Percentiles rank a stretch among this genome's conserved stretches.
These are phyloP conservation scores for Chloroceryle amazona DNA, from an alignment of 2,797 vertebrate genomes.

Conservation along the genomic window DNA sequence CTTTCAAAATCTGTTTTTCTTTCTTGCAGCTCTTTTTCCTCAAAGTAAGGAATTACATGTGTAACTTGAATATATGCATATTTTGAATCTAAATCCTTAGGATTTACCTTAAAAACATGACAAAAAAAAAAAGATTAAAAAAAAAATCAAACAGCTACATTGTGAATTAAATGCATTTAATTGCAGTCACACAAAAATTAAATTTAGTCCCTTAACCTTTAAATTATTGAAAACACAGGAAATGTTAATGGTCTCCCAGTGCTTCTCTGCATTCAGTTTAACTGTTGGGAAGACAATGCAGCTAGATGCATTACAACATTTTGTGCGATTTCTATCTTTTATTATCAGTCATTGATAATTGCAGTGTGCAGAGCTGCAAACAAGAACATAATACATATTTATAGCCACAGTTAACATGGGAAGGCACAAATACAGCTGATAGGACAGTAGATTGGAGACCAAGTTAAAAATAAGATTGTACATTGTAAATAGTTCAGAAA, in stretches of 20 bases:
- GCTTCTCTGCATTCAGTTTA: not conserved
- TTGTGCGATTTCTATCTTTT: not conserved
- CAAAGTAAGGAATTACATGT: slow-evolving; percentile 92
- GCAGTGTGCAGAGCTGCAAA: not conserved
- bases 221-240: not conserved
- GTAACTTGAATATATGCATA: slow-evolving; percentile 99
- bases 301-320: not conserved
- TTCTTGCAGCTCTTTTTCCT: slow-evolving; percentile 95
- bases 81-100: slow-evolving; percentile 96
- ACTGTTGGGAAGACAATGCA: not conserved
- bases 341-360: not conserved
- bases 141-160: not conserved
- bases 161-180: not conserved
- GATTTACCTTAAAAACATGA: slow-evolving; percentile 87
- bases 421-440: not conserved
- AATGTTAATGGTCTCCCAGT: not conserved
- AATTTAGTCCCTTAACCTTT: not conserved
- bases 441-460: not conserved
- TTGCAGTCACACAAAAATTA: not conserved
- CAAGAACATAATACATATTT: not conserved
- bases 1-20: slow-evolving; percentile 96
- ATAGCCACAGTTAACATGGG: not conserved
- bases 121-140: not conserved
- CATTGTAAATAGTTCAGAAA: not conserved
- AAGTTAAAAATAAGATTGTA: not conserved